Base-by-base conservation (phyloP, 2,113 vertebrate genomes). In the Hepsetus odoe region DNA sequence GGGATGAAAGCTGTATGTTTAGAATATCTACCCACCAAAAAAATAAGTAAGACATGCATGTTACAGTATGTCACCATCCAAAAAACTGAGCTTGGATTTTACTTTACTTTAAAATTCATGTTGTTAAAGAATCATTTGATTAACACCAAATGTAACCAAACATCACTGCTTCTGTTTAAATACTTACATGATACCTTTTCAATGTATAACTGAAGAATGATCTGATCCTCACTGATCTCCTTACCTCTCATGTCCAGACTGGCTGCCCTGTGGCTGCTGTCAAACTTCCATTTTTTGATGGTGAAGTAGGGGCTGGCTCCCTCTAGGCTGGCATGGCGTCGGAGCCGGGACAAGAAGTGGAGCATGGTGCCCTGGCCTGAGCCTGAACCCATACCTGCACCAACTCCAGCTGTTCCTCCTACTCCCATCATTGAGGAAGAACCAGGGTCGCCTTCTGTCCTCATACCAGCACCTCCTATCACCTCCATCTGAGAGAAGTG, bases 201-300 rank as follows among this genome's bases (percentile, higher is more conserved):
- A n/a, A n/a, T n/a, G n/a, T n/a, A n/a, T n/a, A n/a, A n/a, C n/a
- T n/a, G n/a, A 44, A 14, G 11, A 58, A n/a, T 58, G 32, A 26
- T 58, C 24, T 42, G 14, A 56, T 58, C 40, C 59, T 24, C 8
- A 28, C 26, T 30, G 30, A 14, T 24, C 28, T 42, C 1, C 93
- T 89, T 79, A 98, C 97, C 96, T 96, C 97, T 92, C 0, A 94
- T 96, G 72, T 99, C 97, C 86, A 99, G 92, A 86, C 96, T 99
- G 80, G 96, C 95, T 0, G 97, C 97, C 11, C 97, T 88, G 82
- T 97, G 96, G 81, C 89, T 95, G 76, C 92, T 93, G 88, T 98
- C 96, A 79, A 96, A 90, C 79, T 96, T 98, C 96, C 96, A 99
- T 67, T 93, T 96, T 89, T 95, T 95, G 89, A 95, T 94, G 72